Conservation (phyloP, 2,888 invertebrate species). For the Oscheius myriophilus region DNA sequence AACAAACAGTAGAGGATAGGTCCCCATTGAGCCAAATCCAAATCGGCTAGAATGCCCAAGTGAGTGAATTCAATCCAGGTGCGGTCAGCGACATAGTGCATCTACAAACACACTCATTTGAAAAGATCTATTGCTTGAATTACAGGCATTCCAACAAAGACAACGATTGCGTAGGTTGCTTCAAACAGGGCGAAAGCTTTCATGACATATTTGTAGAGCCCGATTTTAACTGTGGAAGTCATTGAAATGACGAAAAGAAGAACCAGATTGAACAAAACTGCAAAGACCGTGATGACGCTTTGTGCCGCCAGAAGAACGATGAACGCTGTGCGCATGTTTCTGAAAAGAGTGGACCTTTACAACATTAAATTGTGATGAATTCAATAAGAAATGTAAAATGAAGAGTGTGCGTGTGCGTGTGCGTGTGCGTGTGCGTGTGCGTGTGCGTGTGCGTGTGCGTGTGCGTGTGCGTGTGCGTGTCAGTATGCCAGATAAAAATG, state of each 20-base stretch:
- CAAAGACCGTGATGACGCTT: constrained; percentile 7
- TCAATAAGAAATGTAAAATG: no score
- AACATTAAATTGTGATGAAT: no score
- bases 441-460: no score
- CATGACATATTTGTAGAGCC: constrained; percentile 18
- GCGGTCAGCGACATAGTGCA: constrained; percentile 18
- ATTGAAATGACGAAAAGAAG: constrained; percentile 5
- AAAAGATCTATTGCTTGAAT: no score
- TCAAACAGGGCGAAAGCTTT: constrained; percentile 14
- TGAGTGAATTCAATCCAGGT: constrained; percentile 25
- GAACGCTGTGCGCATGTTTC: constrained; percentile 4
- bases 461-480: no score
- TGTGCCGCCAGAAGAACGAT: constrained; percentile 5
- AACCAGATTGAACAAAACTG: constrained; percentile 14
- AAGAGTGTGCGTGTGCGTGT: no score
- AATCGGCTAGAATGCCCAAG: constrained; percentile 7
- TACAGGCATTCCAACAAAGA: constrained; percentile 20
- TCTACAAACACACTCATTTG: no score
- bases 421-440: no score
- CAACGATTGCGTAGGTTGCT: constrained; percentile 10
- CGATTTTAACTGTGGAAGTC: constrained; percentile 12
- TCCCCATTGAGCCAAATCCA: background rate
- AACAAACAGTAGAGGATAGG: constrained; percentile 20
- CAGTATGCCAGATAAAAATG: no score
- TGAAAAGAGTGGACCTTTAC: no score